Conservation (phyloP, 2,797 vertebrate genomes). For the Aplochiton taeniatus region DNA sequence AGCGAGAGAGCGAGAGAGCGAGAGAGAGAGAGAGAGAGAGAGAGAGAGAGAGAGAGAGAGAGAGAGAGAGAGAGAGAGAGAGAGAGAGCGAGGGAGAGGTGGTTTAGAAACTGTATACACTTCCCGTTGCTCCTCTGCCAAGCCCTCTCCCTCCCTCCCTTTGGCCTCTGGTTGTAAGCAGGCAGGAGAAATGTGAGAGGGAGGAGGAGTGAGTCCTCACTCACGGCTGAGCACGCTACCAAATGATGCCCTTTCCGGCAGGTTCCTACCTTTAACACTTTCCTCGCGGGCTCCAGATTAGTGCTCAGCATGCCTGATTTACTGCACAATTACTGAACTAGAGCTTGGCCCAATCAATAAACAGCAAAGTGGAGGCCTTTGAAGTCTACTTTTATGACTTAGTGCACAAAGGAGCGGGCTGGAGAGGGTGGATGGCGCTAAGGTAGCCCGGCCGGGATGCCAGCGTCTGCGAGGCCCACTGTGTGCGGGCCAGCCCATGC, state of each 20-base stretch:
- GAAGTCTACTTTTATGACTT: slow-evolving; percentile 69
- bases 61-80: slow-evolving; percentile 19
- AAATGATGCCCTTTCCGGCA: slow-evolving; percentile 73
- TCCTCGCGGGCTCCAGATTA: slow-evolving; percentile 70
- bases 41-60: slow-evolving; percentile 65
- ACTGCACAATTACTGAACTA: slow-evolving; percentile 74
- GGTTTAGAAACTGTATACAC: slow-evolving; percentile 67
- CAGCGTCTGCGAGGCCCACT: slow-evolving; percentile 47
- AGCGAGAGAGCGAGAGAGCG: slow-evolving; percentile 63
- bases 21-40: slow-evolving; percentile 65
- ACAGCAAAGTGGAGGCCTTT: slow-evolving; percentile 71
- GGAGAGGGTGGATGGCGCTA: slow-evolving; percentile 18
- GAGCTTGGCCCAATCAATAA: slow-evolving; percentile 72
- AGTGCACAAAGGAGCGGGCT: slow-evolving; percentile 59
- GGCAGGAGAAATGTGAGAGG: slow-evolving; percentile 40
- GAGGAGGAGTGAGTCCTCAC: slow-evolving; percentile 50
- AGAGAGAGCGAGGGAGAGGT: not conserved
- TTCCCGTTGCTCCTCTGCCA: slow-evolving; percentile 69
- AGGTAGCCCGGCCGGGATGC: slow-evolving; percentile 31
- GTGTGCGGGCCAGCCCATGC: slow-evolving; percentile 20
- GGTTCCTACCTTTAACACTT: slow-evolving; percentile 76
- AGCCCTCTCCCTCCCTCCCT: slow-evolving; percentile 61
- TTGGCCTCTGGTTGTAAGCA: slow-evolving; percentile 56
- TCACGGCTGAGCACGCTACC: slow-evolving; percentile 62
- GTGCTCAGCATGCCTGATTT: slow-evolving; percentile 69